Evolutionary conservation across 2,888 invertebrate species (phyloP).

Genomic region (Yponomeuta evonymella): DNA sequence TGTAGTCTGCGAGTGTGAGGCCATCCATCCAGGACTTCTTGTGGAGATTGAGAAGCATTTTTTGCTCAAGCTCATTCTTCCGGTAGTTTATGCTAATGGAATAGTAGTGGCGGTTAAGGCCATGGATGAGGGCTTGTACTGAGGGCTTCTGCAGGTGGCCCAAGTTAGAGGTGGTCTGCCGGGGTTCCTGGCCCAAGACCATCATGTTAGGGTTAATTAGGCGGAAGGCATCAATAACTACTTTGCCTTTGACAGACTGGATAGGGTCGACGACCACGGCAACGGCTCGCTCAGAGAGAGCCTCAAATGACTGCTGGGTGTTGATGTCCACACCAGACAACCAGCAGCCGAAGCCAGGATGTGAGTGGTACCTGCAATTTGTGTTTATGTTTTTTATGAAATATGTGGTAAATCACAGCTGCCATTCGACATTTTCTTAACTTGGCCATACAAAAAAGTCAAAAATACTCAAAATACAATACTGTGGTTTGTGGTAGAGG

Average conservation of each 20-base stretch:
- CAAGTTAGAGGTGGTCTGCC: slow-evolving; percentile 98
- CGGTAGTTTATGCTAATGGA: slow-evolving; percentile 99
- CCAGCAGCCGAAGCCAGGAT: slow-evolving; percentile 99
- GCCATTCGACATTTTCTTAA: too few species aligned
- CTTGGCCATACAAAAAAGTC: too few species aligned
- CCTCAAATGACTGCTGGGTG: slow-evolving; percentile 99
- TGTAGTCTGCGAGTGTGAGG: slow-evolving; percentile 91
- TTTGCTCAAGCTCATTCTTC: slow-evolving; percentile 99
- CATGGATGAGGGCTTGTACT: slow-evolving; percentile 99
- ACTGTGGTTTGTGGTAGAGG: too few species aligned
- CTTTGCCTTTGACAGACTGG: slow-evolving; percentile 99
- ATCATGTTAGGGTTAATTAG: slow-evolving; percentile 99
- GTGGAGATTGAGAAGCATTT: slow-evolving; percentile 98
- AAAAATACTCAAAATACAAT: too few species aligned
- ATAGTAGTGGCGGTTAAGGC: slow-evolving; percentile 98
- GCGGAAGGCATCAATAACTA: slow-evolving; percentile 99
- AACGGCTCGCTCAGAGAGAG: slow-evolving; percentile 97
- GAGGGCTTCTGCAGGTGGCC: slow-evolving; percentile 99
- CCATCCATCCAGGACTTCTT: slow-evolving; percentile 99
- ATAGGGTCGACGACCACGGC: slow-evolving; percentile 99
- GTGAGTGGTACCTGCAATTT: slow-evolving; percentile 90
- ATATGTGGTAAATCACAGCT: neutral
- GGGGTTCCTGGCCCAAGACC: slow-evolving; percentile 98
- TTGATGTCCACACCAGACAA: slow-evolving; percentile 99
- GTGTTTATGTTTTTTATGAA: neutral